phyloP scores from a whole-genome alignment of 2,888 invertebrate genomes.

The Agrenia bidenticulata region DNA sequence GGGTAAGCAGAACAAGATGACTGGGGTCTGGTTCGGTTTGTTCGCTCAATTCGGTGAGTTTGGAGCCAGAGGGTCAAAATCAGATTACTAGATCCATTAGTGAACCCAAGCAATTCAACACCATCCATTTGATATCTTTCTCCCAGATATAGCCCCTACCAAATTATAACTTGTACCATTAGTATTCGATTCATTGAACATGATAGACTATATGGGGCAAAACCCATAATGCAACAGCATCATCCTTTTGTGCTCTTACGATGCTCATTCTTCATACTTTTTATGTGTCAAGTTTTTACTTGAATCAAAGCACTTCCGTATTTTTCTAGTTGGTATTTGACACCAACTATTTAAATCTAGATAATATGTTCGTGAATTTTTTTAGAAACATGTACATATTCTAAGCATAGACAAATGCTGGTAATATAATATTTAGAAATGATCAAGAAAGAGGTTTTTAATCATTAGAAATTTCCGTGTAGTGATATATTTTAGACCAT shows the following conservation, averaged over 20 bases:
- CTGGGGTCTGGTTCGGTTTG: neutral
- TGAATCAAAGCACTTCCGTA: too few relatives aligned
- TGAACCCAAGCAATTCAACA: slow-evolving; percentile 53
- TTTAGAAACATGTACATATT: too few relatives aligned
- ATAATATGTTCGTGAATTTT: too few relatives aligned
- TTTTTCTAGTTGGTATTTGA: too few relatives aligned
- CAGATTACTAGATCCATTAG: slow-evolving; percentile 54
- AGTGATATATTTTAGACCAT: too few relatives aligned
- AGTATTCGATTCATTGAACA: slow-evolving; percentile 7
- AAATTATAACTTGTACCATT: slow-evolving; percentile 6
- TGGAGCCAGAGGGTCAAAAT: slow-evolving; percentile 53
- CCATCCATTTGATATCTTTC: slow-evolving; percentile 44
- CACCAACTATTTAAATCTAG: too few relatives aligned
- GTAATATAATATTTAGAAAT: too few relatives aligned
- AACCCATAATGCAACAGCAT: neutral
- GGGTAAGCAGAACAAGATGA: slow-evolving; percentile 32
- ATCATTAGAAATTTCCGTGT: too few relatives aligned
- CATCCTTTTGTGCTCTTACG: slow-evolving; percentile 3
- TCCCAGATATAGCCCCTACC: slow-evolving; percentile 4
- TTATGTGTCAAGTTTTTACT: too few relatives aligned
- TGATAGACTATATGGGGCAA: neutral
- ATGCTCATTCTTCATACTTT: neutral
- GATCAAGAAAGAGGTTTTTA: too few relatives aligned
- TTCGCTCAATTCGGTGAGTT: slow-evolving; percentile 3
- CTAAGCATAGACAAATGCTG: too few relatives aligned